Conservation (phyloP, 2,113 vertebrate genomes). For the Stictonetta naevosa region DNA sequence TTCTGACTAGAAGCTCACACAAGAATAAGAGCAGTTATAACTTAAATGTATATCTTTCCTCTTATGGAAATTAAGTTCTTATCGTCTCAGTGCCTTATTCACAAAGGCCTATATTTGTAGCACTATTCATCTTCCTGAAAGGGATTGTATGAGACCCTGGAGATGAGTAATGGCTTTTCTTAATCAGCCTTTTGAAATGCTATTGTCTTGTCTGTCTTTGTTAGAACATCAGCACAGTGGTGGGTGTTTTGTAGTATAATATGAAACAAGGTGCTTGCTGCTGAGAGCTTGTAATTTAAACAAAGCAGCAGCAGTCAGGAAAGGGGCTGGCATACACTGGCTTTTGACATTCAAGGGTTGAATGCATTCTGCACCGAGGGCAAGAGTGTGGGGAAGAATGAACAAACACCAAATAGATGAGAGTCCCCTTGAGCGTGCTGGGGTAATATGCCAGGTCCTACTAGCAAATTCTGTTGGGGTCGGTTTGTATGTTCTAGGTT, state of each 20-base stretch:
- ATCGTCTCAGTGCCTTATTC: neutral
- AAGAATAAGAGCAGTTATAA: neutral
- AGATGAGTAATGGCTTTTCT: slow-evolving; percentile 35
- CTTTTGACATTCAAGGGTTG: neutral
- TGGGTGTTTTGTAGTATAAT: slow-evolving; percentile 35
- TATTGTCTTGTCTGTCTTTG: slow-evolving; percentile 46
- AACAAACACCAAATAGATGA: neutral
- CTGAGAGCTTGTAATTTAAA: slow-evolving; percentile 21
- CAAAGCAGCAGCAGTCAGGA: neutral
- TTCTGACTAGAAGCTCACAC: neutral
- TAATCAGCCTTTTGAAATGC: slow-evolving; percentile 44
- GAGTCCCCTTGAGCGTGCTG: neutral
- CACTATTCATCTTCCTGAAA: neutral
- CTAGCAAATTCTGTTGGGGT: neutral
- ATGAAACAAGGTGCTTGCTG: slow-evolving; percentile 16
- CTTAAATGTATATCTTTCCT: neutral
- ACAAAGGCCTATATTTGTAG: neutral
- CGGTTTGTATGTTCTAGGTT: neutral
- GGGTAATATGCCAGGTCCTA: neutral
- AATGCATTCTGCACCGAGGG: neutral
- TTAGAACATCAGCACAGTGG: slow-evolving; percentile 6
- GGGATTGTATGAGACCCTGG: neutral
- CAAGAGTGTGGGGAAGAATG: neutral
- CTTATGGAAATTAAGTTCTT: slow-evolving; percentile 23
- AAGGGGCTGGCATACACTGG: neutral